Evolutionary conservation across 2,113 vertebrate species (phyloP).

Genomic region (Hippoglossus stenolepis): DNA sequence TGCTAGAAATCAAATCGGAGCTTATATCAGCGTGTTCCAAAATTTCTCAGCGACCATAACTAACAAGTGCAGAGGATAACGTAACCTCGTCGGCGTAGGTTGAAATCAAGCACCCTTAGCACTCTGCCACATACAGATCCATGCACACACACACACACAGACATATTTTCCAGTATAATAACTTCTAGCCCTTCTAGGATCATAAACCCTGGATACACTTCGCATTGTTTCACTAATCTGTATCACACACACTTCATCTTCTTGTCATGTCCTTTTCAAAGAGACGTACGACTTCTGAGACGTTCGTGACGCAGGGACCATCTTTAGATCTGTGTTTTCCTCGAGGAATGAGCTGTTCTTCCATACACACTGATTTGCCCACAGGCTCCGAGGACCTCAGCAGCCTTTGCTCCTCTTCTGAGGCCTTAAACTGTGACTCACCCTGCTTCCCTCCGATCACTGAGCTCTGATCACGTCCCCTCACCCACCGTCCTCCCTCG

Average conservation of each 20-base stretch:
- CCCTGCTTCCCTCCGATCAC: constrained; percentile 20
- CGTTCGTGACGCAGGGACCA: constrained; percentile 2
- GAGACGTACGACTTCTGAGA: neutral
- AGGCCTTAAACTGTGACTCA: constrained; percentile 45
- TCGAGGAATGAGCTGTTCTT: constrained; percentile 7
- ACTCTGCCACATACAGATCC: neutral
- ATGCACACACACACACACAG: constrained; percentile 1
- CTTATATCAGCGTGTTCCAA: too few species aligned
- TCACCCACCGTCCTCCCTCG: neutral
- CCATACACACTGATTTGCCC: constrained; percentile 5
- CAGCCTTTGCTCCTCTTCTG: constrained; percentile 17
- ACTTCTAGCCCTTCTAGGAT: too few species aligned
- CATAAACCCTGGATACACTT: neutral
- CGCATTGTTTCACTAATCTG: neutral
- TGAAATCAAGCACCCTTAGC: too few species aligned
- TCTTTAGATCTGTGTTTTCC: neutral
- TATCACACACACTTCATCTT: neutral
- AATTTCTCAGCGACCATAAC: too few species aligned
- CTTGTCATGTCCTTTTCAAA: neutral
- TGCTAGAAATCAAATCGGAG: too few species aligned
- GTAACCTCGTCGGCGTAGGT: too few species aligned
- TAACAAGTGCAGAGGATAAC: too few species aligned
- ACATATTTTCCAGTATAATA: too few species aligned
- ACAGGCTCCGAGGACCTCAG: neutral
- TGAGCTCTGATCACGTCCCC: constrained; percentile 26